These are phyloP conservation scores for Maniola jurtina DNA, from an alignment of 1,140 invertebrate species.

Conservation along the genomic window DNA sequence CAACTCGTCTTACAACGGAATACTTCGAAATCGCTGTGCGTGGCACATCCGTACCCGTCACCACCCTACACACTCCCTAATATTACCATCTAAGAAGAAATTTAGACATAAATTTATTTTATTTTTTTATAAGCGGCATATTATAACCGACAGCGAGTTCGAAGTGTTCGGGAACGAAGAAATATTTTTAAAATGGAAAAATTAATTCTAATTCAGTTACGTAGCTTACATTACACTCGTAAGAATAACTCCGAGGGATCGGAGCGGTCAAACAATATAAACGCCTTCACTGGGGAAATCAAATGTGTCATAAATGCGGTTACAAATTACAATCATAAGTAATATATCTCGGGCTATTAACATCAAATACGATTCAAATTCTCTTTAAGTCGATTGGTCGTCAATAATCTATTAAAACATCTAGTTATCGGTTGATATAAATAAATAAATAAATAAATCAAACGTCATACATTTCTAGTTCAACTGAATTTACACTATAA, in stretches of 20 bases:
- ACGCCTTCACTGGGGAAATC: conserved; percentile 45
- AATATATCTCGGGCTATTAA: conserved; percentile 34
- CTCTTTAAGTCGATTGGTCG: conserved; percentile 65
- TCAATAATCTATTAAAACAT: conserved; percentile 62
- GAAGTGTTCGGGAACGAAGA: conserved; percentile 42
- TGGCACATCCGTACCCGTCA: conserved; percentile 13
- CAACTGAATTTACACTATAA: conserved; percentile 64
- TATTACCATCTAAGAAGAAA: conserved; percentile 53
- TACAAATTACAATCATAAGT: conserved; percentile 36
- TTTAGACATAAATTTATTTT: conserved; percentile 48
- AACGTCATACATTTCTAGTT: conserved; percentile 69
- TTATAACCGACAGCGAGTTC: conserved; percentile 41
- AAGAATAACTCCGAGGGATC: background rate
- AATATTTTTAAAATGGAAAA: conserved; percentile 53
- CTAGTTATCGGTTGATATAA: conserved; percentile 35
- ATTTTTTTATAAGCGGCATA: conserved; percentile 50
- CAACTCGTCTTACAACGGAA: conserved; percentile 44
- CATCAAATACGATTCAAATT: conserved; percentile 50
- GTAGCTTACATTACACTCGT: conserved; percentile 46
- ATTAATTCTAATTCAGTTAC: conserved; percentile 62
- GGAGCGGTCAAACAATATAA: conserved; percentile 43
- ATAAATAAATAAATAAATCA: conserved; percentile 27
- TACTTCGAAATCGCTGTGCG: conserved; percentile 40
- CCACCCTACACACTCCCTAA: conserved; percentile 38
- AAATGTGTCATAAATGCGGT: conserved; percentile 64